phyloP scores from a whole-genome alignment of 1,140 invertebrate genomes.

The Drosophila carrolli region DNA sequence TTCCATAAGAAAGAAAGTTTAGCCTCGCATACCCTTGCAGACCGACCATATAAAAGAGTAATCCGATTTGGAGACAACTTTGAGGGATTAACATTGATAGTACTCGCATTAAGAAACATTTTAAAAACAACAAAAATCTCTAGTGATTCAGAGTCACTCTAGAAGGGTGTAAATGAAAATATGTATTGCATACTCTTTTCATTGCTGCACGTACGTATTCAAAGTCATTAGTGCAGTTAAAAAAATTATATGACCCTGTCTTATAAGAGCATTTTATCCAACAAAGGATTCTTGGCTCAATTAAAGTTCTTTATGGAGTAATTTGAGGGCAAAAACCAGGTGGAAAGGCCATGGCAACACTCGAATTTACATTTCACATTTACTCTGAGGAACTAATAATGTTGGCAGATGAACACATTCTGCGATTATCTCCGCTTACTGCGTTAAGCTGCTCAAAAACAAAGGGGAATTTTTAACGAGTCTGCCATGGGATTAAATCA shows the following conservation, averaged over 20 bases:
- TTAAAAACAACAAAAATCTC: not conserved
- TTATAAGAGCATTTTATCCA: not conserved
- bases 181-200: too few species aligned
- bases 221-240: too few species aligned
- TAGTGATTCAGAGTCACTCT: too few species aligned
- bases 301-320: not conserved
- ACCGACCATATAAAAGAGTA: not conserved
- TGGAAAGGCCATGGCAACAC: not conserved
- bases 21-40: not conserved
- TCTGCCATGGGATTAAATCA: not conserved
- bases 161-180: too few species aligned
- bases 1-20: not conserved
- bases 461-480: not conserved
- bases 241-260: not conserved
- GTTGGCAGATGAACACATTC: slow-evolving; percentile 13
- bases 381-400: slow-evolving; percentile 10
- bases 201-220: too few species aligned
- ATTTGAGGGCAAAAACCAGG: not conserved
- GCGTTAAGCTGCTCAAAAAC: slow-evolving; percentile 1
- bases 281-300: slow-evolving; percentile 2
- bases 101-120: not conserved
- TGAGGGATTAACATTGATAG: not conserved
- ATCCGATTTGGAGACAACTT: not conserved
- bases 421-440: not conserved
- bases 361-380: slow-evolving; percentile 1